Evolutionary conservation across 2,888 invertebrate genomes (phyloP), one percentile per base, ranked within the genome.

Genomic region (Seira ritae): DNA sequence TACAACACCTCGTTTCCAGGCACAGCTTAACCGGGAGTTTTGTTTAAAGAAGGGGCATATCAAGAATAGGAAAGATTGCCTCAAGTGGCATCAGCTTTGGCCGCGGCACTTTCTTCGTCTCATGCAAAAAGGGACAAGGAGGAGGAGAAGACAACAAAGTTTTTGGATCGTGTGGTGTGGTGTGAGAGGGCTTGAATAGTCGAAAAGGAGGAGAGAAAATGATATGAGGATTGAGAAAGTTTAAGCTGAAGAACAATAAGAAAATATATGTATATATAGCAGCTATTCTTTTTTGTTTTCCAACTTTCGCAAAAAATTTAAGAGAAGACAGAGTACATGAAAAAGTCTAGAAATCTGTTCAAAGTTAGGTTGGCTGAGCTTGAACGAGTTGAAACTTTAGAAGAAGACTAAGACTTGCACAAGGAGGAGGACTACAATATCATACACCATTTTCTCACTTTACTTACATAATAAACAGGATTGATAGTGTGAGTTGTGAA

Each of bases 141-240:
- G 31, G 72, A 50, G 65, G 71, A 50, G 24, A 68, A 60, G 22
- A 78, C 65, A 62, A 10, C 60, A 70, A 50, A 76, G 24, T 62
- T 76, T 76, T 76, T 31, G 69, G 55, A 60, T 60, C 60, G 60
- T n/a, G 17, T n/a, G n/a, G 17, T 12, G 17, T 60, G 3, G 60
- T n/a, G n/a, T n/a, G n/a, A n/a, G n/a, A n/a, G n/a, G n/a, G 72
- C 82, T 68, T 82, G 55, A 77, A 72, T 77, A 76, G 72, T 71
- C 68, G 50, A 70, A 69, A 62, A 80, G n/a, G n/a, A n/a, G n/a
- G n/a, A n/a, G n/a, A n/a, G n/a, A n/a, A n/a, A n/a, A n/a, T n/a
- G n/a, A n/a, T n/a, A n/a, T n/a, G n/a, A n/a, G n/a, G n/a, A n/a
- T n/a, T n/a, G n/a, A n/a, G n/a, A n/a, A n/a, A n/a, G n/a, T n/a